Evolutionary conservation across 2,797 vertebrate genomes (phyloP).

Genomic region (Mormyrus proboscirostris): DNA sequence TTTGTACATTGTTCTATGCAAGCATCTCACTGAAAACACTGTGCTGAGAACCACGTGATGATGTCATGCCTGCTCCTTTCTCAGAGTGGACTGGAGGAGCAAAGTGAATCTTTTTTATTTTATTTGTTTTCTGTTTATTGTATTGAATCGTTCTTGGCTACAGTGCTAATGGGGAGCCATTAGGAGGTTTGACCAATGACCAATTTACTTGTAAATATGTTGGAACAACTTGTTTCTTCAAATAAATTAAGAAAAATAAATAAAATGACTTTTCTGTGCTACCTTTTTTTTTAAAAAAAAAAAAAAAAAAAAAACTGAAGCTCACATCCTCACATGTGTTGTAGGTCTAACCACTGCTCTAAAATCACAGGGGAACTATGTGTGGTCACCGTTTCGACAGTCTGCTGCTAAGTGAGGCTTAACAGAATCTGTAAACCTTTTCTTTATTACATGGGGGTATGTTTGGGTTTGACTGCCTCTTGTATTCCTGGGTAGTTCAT

Average conservation of each 20-base stretch:
- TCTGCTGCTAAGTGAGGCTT: not conserved
- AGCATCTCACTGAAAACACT: constrained; percentile 14
- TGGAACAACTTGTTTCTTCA: constrained; percentile 47
- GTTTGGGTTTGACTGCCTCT: not conserved
- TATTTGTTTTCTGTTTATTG: constrained; percentile 4
- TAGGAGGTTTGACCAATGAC: constrained; percentile 47
- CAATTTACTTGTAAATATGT: constrained; percentile 50
- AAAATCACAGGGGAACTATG: not conserved
- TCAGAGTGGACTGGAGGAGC: not conserved
- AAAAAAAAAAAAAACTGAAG: not conserved
- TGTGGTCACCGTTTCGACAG: not conserved
- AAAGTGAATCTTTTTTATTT: not conserved
- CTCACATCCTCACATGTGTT: not conserved
- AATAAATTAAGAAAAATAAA: constrained; percentile 49
- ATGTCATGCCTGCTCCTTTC: not conserved
- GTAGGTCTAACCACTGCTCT: not conserved
- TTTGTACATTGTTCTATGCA: constrained; percentile 15
- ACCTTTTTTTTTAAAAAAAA: not conserved
- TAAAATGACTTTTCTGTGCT: not conserved
- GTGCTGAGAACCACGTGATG: not conserved
- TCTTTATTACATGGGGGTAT: not conserved
- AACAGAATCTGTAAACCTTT: not conserved
- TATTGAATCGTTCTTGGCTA: constrained; percentile 32
- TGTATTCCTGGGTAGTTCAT: not conserved
- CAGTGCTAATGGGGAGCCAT: constrained; percentile 50